Evolutionary conservation across 2,113 vertebrate species (phyloP).

Genomic region (Limanda limanda): DNA sequence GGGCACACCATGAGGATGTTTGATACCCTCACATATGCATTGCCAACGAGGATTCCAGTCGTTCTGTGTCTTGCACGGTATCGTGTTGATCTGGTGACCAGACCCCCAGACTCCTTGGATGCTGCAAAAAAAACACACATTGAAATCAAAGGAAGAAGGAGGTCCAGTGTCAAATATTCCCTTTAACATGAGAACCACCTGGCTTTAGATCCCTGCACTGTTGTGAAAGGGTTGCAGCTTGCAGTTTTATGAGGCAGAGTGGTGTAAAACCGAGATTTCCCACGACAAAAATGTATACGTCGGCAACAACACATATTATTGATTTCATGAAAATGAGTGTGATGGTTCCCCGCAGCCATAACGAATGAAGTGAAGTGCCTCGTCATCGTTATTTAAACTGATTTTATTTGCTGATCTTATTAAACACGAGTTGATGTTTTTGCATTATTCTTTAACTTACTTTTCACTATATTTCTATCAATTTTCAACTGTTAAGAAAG

Average conservation of each 20-base stretch:
- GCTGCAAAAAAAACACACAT: conserved; percentile 12
- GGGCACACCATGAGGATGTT: conserved; percentile 12
- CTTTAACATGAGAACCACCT: conserved; percentile 16
- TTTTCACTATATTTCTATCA: no score
- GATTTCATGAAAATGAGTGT: no score
- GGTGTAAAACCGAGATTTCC: neutral
- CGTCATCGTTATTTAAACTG: no score
- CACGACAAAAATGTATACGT: neutral
- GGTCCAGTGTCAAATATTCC: conserved; percentile 27
- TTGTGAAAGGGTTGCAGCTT: conserved; percentile 9
- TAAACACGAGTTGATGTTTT: neutral
- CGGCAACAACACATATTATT: neutral
- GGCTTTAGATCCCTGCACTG: conserved; percentile 12
- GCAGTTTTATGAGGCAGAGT: neutral
- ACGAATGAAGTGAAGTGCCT: no score
- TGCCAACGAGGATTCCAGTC: conserved; percentile 41
- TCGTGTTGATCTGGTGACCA: conserved; percentile 32
- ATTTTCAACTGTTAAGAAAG: no score
- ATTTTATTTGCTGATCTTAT: no score
- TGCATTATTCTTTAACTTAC: neutral
- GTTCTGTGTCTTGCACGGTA: conserved; percentile 1
- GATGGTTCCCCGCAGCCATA: no score
- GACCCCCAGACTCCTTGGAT: conserved; percentile 25
- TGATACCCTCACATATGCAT: conserved; percentile 6
- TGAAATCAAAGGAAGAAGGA: neutral